Percentiles rank a stretch among this genome's conserved stretches.
Conservation (phyloP, 2,888 invertebrate genomes). For the Trissolcus japonicus region DNA sequence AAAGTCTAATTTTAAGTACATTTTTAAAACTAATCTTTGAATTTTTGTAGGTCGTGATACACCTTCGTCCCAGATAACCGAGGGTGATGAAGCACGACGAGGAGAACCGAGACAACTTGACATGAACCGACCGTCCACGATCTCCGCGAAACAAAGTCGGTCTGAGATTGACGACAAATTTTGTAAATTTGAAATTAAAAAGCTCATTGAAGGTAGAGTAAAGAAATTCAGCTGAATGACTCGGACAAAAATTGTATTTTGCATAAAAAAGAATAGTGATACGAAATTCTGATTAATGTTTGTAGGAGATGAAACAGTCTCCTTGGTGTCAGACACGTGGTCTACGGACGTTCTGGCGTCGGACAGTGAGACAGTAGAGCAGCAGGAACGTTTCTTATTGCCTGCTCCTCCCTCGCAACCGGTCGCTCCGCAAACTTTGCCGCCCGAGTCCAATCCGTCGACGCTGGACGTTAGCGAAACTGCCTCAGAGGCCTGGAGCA, state of each 20-base stretch:
- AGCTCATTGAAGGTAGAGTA: constrained; percentile 77
- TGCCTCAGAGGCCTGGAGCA: constrained; percentile 98
- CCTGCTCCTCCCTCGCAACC: constrained; percentile 65
- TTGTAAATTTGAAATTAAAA: constrained; percentile 97
- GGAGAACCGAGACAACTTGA: constrained; percentile 73
- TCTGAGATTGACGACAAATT: constrained; percentile 99
- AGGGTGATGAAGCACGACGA: constrained; percentile 81
- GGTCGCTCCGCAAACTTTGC: constrained; percentile 73
- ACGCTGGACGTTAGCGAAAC: constrained; percentile 90
- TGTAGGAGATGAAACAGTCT: constrained; percentile 93
- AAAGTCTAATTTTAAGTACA: neutral
- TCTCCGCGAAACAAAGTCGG: constrained; percentile 85
- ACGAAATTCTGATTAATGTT: neutral
- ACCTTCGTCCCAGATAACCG: constrained; percentile 94
- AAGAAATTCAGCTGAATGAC: constrained; percentile 11
- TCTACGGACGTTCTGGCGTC: constrained; percentile 98
- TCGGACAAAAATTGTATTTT: constrained; percentile 2
- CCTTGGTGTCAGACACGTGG: constrained; percentile 98
- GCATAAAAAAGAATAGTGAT: too few relatives aligned
- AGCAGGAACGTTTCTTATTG: constrained; percentile 78
- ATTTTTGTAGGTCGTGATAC: constrained; percentile 88
- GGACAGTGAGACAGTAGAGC: constrained; percentile 95
- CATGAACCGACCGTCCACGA: constrained; percentile 72
- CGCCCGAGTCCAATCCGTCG: constrained; percentile 72
- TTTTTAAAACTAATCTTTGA: neutral